These are phyloP conservation scores for Chlamydotis undulata DNA, from an alignment of 2,113 vertebrate genomes.

Conservation along the genomic window DNA sequence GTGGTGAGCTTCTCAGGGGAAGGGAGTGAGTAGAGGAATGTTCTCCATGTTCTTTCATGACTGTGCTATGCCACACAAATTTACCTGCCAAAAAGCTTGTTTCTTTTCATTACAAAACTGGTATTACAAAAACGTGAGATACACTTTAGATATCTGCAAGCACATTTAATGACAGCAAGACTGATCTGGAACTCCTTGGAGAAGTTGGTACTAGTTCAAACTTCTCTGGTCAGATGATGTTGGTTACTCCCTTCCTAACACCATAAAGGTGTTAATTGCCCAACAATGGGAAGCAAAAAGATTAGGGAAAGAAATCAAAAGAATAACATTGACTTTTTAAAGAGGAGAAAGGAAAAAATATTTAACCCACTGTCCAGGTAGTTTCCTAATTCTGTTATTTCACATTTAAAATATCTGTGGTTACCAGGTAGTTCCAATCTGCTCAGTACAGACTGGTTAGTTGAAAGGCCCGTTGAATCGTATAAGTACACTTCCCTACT, in stretches of 20 bases:
- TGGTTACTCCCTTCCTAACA: not conserved
- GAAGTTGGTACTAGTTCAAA: not conserved
- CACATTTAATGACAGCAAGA: not conserved
- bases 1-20: not conserved
- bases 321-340: not conserved
- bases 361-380: not conserved
- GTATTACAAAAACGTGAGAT: not conserved
- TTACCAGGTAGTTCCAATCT: not conserved
- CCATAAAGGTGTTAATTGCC: not conserved
- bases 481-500: not conserved
- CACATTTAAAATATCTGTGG: not conserved
- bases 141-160: not conserved
- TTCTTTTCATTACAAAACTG: not conserved
- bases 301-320: not conserved
- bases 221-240: not conserved
- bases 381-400: not conserved
- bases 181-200: not conserved
- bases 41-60: not conserved
- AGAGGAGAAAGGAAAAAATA: not conserved
- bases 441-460: not conserved
- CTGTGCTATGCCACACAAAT: not conserved
- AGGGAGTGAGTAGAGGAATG: not conserved
- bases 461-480: not conserved
- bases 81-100: not conserved
- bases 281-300: not conserved